Evolutionary conservation across 2,797 vertebrate genomes (phyloP).

Genomic region (Parauchenoglanis ngamensis): DNA sequence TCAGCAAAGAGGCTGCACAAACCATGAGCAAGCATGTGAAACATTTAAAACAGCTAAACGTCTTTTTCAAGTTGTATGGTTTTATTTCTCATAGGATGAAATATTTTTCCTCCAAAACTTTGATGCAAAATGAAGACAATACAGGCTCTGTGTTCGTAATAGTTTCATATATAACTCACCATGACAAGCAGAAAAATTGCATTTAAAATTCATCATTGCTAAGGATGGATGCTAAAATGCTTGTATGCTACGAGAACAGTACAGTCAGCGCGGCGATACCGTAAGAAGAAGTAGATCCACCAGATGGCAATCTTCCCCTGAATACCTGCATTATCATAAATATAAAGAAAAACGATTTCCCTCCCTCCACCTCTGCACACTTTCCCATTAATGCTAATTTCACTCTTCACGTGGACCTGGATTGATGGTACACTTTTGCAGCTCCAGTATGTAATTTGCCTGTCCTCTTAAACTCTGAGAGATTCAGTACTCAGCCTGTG

Average conservation of each 20-base stretch:
- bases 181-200: background rate
- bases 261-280: background rate
- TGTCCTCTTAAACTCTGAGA: conserved; percentile 19
- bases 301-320: conserved; percentile 12
- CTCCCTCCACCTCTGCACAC: background rate
- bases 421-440: background rate
- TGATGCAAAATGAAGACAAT: background rate
- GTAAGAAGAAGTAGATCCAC: conserved; percentile 1
- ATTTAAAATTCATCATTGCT: background rate
- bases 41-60: background rate
- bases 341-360: conserved; percentile 9
- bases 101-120: background rate
- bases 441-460: conserved; percentile 2
- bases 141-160: background rate
- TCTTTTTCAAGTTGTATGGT: background rate
- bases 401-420: background rate
- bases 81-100: background rate
- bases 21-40: background rate
- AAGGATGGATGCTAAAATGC: background rate
- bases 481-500: conserved; percentile 26
- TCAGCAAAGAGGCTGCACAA: background rate
- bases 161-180: too few relatives aligned
- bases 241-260: background rate
- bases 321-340: conserved; percentile 10
- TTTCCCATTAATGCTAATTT: conserved; percentile 20